phyloP scores from a whole-genome alignment of 2,113 vertebrate species.

The Morone saxatilis region DNA sequence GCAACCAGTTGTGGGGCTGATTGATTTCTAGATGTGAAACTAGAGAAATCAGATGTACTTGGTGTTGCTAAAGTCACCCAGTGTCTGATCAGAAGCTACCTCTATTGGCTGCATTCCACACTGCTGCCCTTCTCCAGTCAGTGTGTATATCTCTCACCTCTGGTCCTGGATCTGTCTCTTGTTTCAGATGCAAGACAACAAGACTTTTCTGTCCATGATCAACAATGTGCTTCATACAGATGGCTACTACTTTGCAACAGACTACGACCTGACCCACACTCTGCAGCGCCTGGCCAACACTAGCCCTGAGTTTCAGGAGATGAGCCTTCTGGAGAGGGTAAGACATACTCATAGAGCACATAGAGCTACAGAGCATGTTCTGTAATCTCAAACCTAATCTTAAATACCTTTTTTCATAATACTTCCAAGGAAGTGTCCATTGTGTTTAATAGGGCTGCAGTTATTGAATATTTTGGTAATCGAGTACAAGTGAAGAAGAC shows the following conservation, averaged over 20 bases:
- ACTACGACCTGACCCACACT: constrained; percentile 94
- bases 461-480: too few relatives aligned
- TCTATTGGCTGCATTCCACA: not conserved
- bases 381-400: too few relatives aligned
- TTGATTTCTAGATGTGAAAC: too few relatives aligned
- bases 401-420: too few relatives aligned
- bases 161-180: not conserved
- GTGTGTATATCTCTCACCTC: not conserved
- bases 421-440: too few relatives aligned
- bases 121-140: not conserved
- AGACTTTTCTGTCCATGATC: constrained; percentile 94
- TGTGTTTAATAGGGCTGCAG: too few relatives aligned
- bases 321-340: constrained; percentile 96
- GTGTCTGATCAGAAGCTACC: too few relatives aligned
- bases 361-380: too few relatives aligned
- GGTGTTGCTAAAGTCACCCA: too few relatives aligned
- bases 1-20: too few relatives aligned
- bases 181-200: constrained; percentile 95
- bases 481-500: too few relatives aligned
- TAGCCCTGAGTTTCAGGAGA: constrained; percentile 97
- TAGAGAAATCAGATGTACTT: too few relatives aligned
- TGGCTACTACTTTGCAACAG: constrained; percentile 94
- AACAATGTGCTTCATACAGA: constrained; percentile 91
- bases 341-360: constrained; percentile 35
- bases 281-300: constrained; percentile 95